Percentiles rank a stretch among this genome's conserved stretches.
phyloP scores from a whole-genome alignment of 2,888 invertebrate species.

The Melanophora roralis region DNA sequence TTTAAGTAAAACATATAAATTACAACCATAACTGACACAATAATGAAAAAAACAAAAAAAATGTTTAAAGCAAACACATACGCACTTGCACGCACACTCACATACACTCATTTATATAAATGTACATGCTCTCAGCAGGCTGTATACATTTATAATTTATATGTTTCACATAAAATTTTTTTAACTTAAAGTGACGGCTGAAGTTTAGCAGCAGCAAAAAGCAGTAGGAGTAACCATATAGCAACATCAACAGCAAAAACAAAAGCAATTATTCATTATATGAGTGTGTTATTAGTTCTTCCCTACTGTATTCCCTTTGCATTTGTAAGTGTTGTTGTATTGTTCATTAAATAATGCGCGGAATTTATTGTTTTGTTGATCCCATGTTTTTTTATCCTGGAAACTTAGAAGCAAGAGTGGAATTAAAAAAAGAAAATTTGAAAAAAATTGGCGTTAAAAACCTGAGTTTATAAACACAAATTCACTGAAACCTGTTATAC shows the following conservation, averaged over 20 bases:
- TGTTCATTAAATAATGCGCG: no score
- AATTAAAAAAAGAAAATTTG: no score
- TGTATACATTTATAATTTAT: constrained; percentile 16
- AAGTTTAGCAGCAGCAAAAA: not conserved
- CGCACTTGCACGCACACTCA: not conserved
- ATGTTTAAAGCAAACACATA: not conserved
- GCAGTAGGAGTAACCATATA: not conserved
- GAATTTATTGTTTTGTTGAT: no score
- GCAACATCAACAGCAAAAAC: not conserved
- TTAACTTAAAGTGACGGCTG: not conserved
- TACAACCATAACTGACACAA: constrained; percentile 3
- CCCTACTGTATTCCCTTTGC: not conserved
- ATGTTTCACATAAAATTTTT: not conserved
- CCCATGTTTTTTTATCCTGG: no score
- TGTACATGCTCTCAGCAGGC: constrained; percentile 8
- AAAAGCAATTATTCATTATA: not conserved
- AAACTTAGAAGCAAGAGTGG: no score
- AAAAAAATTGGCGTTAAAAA: no score
- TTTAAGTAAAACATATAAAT: constrained; percentile 12
- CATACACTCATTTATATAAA: not conserved
- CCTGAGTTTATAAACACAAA: no score
- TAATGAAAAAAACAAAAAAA: not conserved
- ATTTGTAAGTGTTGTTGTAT: no score
- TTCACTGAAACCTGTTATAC: no score
- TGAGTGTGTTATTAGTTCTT: constrained; percentile 1